Evolutionary conservation across 2,797 vertebrate species (phyloP).

Genomic region (Ceryle rudis): DNA sequence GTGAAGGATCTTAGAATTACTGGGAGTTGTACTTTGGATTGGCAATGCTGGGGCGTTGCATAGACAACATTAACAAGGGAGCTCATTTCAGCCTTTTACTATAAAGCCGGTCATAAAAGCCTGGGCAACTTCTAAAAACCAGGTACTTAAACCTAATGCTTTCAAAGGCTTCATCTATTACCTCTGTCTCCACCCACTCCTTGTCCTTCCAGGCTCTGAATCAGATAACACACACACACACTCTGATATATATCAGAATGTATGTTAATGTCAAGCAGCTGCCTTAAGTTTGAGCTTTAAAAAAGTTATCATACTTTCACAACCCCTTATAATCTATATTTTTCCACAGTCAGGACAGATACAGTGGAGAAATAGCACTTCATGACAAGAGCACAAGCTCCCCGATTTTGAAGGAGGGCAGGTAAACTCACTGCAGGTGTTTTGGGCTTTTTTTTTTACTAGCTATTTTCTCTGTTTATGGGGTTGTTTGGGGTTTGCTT

Average conservation of each 20-base stretch:
- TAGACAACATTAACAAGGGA: rapidly evolving
- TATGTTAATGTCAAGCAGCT: background rate
- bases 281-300: background rate
- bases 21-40: background rate
- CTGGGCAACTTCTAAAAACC: background rate
- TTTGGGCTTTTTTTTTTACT: background rate
- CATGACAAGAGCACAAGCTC: background rate
- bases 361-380: background rate
- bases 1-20: background rate
- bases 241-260: too few species aligned
- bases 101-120: background rate
- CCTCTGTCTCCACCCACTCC: background rate
- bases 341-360: background rate
- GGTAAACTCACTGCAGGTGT: background rate
- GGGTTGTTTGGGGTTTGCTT: rapidly evolving
- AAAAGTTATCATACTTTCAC: background rate
- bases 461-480: background rate
- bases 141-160: background rate
- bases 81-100: background rate
- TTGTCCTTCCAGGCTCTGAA: background rate
- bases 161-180: background rate
- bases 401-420: background rate
- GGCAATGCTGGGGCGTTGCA: background rate
- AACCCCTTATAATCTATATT: background rate
- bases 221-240: background rate